Base-by-base conservation (phyloP, 2,888 invertebrate genomes). In the Tetragnatha montana region DNA sequence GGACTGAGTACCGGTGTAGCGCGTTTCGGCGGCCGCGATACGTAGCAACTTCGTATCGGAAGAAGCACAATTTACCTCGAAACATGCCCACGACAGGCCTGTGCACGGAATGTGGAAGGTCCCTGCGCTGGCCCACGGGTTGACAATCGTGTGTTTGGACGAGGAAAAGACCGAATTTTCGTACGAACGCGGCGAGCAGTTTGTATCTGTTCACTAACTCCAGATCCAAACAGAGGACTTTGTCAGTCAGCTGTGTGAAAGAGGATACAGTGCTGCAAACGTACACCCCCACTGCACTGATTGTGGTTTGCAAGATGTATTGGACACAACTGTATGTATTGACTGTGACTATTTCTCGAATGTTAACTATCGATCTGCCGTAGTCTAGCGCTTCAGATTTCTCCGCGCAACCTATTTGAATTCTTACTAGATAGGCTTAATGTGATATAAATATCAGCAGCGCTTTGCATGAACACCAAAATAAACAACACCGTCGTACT, bases 401-500 rank as follows among this genome's bases (percentile, higher is more conserved):
- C 79, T 78, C 35, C 76, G 89, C 84, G 89, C 89, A 86, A 89
- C 86, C 86, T 89, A 35, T 89, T 71, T 89, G 86, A 89, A 85
- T 85, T 84, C 69, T 89, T 86, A 89, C 89, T 89, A 84, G 89
- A 84, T 89, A 89, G 89, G 89, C 89, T 82, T 89, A 89, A 81
- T 81, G n/a, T 85, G 73, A 73, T 87, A 50, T 73, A 73, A 83
- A 60, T 60, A 60, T 17, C 60, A 60, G 8, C 14, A 60, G 60
- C 17, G 60, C 60, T 60, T 17, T 60, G 12, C 60, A 60, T 35
- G 10, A 60, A 10, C 17, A 60, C 17, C 7, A 8, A 60, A 12
- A 60, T 6, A 60, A 12, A 60, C 10, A 17, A 8, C 14, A 60
- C 12, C 60, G 10, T 17, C 60, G 60, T 60, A 60, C 17, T 17